Percentiles rank a stretch among this genome's conserved stretches.
phyloP scores from a whole-genome alignment of 2,797 vertebrate species.

The Centropyge bicolor region DNA sequence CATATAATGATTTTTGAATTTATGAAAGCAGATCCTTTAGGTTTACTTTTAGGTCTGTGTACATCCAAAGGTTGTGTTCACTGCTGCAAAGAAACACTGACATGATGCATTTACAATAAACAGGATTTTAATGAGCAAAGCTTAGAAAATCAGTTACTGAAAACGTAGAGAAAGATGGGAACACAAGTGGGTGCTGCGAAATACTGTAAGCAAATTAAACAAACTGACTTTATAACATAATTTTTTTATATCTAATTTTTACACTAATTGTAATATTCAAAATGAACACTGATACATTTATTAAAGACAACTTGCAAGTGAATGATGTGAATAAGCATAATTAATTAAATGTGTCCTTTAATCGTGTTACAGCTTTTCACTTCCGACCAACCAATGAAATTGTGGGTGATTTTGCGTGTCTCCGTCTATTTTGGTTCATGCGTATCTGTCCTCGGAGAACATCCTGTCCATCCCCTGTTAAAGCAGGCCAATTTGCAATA shows the following conservation, averaged over 20 bases:
- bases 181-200: background rate
- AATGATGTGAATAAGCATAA: background rate
- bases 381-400: slow-evolving; percentile 27
- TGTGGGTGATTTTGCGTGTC: slow-evolving; percentile 43
- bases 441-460: slow-evolving; percentile 62
- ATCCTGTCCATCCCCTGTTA: slow-evolving; percentile 78
- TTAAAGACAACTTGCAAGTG: background rate
- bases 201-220: background rate
- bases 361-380: background rate
- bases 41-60: background rate
- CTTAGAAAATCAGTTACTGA: background rate
- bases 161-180: background rate
- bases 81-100: background rate
- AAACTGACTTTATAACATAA: too few relatives aligned
- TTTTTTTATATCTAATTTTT: background rate
- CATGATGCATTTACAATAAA: background rate
- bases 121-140: background rate
- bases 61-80: background rate
- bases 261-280: background rate
- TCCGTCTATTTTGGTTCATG: background rate
- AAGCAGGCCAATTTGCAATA: slow-evolving; percentile 73
- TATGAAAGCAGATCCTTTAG: slow-evolving; percentile 2
- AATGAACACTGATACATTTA: background rate
- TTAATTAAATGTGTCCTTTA: background rate
- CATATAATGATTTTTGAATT: background rate